Percentiles rank a stretch among this genome's conserved stretches.
phyloP scores from a whole-genome alignment of 2,797 vertebrate species.

The Monodelphis domestica region DNA sequence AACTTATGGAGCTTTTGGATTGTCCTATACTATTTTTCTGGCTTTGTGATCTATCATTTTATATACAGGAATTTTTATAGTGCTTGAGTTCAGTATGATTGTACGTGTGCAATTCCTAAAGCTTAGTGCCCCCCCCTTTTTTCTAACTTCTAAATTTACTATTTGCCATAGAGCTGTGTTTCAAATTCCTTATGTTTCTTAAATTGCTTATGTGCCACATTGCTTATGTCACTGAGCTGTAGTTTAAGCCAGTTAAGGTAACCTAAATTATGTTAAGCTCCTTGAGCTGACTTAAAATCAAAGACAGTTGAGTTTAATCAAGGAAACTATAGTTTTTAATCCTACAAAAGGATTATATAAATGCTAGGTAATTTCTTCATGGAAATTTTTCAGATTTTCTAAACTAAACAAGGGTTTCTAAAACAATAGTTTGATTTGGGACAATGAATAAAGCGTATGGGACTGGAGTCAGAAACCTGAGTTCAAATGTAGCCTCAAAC shows the following conservation, averaged over 20 bases:
- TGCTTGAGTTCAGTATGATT: not conserved
- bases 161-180: not conserved
- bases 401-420: too few species aligned
- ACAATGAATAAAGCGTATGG: not conserved
- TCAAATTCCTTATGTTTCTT: not conserved
- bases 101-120: not conserved
- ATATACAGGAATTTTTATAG: not conserved
- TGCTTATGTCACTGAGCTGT: not conserved
- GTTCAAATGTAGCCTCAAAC: not conserved
- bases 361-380: conserved; percentile 36
- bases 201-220: not conserved
- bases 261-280: not conserved
- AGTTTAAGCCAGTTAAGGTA: too few species aligned
- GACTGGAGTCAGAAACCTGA: not conserved
- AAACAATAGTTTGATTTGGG: too few species aligned
- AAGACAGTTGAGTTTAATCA: not conserved
- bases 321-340: conserved; percentile 4
- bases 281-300: conserved; percentile 31
- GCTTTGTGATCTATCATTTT: not conserved
- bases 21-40: not conserved
- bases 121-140: not conserved
- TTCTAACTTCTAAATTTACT: not conserved
- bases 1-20: too few species aligned
- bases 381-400: too few species aligned
- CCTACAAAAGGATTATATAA: conserved; percentile 26